These are phyloP conservation scores for Leiothrix lutea DNA, from an alignment of 2,113 vertebrate genomes.

Conservation along the genomic window DNA sequence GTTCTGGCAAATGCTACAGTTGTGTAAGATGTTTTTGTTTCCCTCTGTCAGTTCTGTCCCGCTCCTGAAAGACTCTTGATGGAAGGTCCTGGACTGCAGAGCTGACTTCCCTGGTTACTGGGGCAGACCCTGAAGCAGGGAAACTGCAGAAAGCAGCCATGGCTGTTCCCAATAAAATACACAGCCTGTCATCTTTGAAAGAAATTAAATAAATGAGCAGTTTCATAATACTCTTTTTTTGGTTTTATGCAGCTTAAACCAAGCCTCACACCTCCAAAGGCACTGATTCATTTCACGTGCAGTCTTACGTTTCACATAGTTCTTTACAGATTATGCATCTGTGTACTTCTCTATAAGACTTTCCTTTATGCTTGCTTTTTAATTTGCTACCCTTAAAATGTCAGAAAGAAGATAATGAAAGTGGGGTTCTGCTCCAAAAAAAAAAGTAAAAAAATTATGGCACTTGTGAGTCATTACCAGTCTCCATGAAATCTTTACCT, in stretches of 20 bases:
- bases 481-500: constrained; percentile 17
- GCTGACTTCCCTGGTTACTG: background rate
- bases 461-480: constrained; percentile 56
- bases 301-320: background rate
- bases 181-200: constrained; percentile 27
- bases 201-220: constrained; percentile 40
- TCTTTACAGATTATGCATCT: constrained; percentile 1
- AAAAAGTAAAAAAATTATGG: background rate
- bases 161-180: background rate
- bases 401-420: constrained; percentile 27
- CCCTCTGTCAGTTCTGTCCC: background rate
- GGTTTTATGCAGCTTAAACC: constrained; percentile 7
- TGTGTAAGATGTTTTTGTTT: background rate
- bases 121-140: background rate
- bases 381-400: constrained; percentile 31
- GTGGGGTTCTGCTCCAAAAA: constrained; percentile 13
- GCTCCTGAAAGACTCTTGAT: background rate
- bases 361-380: background rate
- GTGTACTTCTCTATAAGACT: background rate
- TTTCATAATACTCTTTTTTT: constrained; percentile 52
- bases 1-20: background rate
- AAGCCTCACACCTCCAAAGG: constrained; percentile 47
- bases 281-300: constrained; percentile 53
- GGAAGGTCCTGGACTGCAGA: background rate
- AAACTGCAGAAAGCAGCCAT: background rate